phyloP scores from a whole-genome alignment of 2,888 invertebrate genomes.

The Laothoe populi region DNA sequence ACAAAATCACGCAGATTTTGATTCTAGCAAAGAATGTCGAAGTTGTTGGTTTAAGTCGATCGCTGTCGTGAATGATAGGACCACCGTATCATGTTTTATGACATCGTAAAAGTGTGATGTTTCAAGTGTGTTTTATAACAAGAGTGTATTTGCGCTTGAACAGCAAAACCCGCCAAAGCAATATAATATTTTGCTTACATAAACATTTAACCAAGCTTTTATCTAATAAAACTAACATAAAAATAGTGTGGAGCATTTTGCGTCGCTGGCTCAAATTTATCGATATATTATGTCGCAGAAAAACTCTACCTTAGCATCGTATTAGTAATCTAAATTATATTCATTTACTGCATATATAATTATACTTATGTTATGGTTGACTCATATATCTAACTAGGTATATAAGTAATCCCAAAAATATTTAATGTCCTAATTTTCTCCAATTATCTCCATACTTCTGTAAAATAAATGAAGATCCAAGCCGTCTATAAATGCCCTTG shows the following conservation, averaged over 20 bases:
- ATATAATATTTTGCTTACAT: conserved; percentile 4
- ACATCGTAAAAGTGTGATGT: conserved; percentile 6
- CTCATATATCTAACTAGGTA: too few species aligned
- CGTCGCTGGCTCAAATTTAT: conserved; percentile 8
- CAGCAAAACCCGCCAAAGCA: conserved; percentile 9
- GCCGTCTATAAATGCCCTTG: not conserved
- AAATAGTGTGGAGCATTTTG: conserved; percentile 21
- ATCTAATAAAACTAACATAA: conserved; percentile 13
- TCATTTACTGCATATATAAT: too few species aligned
- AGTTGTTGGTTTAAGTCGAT: not conserved
- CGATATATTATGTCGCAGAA: conserved; percentile 13
- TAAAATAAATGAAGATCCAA: not conserved
- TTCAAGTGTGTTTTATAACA: not conserved
- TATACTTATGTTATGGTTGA: not conserved
- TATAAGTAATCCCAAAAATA: too few species aligned
- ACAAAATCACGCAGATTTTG: not conserved
- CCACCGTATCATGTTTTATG: conserved; percentile 1
- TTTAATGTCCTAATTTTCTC: not conserved
- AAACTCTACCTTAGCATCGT: conserved; percentile 6
- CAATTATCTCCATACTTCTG: not conserved
- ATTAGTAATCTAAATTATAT: too few species aligned
- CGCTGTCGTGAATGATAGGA: not conserved
- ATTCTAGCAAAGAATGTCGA: not conserved
- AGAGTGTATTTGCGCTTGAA: not conserved
- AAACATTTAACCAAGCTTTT: conserved; percentile 14